Conservation (phyloP, 2,888 invertebrate genomes). For the Melikaiella ostensackeni region DNA sequence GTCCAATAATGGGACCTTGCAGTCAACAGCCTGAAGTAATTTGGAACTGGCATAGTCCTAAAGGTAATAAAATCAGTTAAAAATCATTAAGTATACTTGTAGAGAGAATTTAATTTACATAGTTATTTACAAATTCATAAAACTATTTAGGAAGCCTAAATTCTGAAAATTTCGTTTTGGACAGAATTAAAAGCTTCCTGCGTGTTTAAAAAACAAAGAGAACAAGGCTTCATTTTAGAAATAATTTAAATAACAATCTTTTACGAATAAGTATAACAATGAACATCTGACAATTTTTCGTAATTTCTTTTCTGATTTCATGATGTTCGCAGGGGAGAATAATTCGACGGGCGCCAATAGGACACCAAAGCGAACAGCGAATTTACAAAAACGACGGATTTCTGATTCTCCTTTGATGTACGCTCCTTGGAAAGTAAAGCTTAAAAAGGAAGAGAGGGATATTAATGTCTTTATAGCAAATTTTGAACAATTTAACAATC, state of each 20-base stretch:
- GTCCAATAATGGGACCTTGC: constrained; percentile 50
- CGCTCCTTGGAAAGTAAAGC: constrained; percentile 48
- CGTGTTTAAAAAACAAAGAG: no score
- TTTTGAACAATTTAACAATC: constrained; percentile 34
- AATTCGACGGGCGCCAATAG: not conserved
- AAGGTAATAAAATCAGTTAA: constrained; percentile 10
- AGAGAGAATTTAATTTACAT: no score
- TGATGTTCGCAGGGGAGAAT: not conserved
- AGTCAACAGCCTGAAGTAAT: constrained; percentile 53
- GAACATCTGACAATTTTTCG: no score
- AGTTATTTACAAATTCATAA: no score
- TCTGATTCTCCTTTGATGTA: constrained; percentile 51
- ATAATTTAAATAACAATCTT: no score
- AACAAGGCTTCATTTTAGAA: no score
- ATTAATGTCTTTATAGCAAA: constrained; percentile 47
- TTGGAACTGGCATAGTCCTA: constrained; percentile 51
- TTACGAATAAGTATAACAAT: no score
- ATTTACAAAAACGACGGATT: constrained; percentile 48
- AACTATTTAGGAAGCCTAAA: no score
- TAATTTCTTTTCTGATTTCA: not conserved
- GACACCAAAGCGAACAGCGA: constrained; percentile 50
- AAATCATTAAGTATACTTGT: no score
- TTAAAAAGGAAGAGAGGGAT: constrained; percentile 46
- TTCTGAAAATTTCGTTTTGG: no score
- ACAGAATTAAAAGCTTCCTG: no score